Conservation (phyloP, 2,888 invertebrate species). For the Drosophila picticornis region DNA sequence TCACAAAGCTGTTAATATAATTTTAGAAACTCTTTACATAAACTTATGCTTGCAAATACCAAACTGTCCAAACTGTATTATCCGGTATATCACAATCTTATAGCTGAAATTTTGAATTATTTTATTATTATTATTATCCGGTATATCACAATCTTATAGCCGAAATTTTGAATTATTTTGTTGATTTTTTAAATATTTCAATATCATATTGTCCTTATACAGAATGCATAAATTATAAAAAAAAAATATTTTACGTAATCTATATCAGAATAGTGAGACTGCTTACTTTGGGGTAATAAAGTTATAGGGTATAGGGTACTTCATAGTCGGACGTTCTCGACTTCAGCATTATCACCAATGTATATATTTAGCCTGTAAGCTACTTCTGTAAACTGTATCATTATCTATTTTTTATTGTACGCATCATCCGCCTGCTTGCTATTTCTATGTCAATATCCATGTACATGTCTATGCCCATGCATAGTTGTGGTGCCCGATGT, state of each 20-base stretch:
- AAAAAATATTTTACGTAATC: not conserved
- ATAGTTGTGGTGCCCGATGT: slow-evolving; percentile 87
- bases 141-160: not conserved
- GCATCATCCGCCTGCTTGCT: slow-evolving; percentile 61
- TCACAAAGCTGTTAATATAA: not conserved
- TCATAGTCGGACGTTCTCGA: slow-evolving; percentile 24
- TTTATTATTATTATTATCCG: too few relatives aligned
- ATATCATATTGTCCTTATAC: not conserved
- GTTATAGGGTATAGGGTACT: slow-evolving; percentile 19
- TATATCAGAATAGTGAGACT: not conserved
- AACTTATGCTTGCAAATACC: not conserved
- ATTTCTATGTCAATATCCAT: slow-evolving; percentile 48
- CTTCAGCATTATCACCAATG: slow-evolving; percentile 7
- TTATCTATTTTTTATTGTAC: slow-evolving; percentile 28
- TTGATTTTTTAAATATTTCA: too few relatives aligned
- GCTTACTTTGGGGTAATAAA: not conserved
- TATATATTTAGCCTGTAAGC: slow-evolving; percentile 52
- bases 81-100: not conserved
- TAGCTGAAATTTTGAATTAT: too few relatives aligned
- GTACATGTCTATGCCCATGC: slow-evolving; percentile 12
- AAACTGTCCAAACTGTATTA: not conserved
- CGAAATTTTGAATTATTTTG: not conserved
- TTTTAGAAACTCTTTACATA: not conserved
- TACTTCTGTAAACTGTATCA: slow-evolving; percentile 28
- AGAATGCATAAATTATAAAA: not conserved